These are phyloP conservation scores for Corbicula japonica DNA, from an alignment of 2,888 invertebrate genomes.

Conservation along the genomic window DNA sequence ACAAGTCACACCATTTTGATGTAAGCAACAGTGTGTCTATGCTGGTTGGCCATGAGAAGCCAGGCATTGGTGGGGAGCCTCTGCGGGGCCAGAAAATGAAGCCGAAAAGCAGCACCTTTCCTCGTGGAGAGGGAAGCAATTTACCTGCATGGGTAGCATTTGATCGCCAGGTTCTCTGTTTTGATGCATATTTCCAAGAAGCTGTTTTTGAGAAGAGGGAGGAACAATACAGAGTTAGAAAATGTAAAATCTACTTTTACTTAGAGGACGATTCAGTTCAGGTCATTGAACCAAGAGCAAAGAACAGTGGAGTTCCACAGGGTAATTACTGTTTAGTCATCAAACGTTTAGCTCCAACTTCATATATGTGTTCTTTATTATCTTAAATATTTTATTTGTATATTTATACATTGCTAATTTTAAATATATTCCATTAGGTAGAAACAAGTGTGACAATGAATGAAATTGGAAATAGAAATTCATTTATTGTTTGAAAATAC, in stretches of 20 bases:
- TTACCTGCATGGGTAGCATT: slow-evolving; percentile 95
- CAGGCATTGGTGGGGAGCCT: slow-evolving; percentile 89
- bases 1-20: slow-evolving; percentile 90
- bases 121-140: slow-evolving; percentile 91
- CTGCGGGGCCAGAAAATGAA: slow-evolving; percentile 87
- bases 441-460: too few species aligned
- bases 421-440: too few species aligned
- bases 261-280: slow-evolving; percentile 97
- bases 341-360: not conserved
- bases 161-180: slow-evolving; percentile 93
- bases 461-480: too few species aligned
- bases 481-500: too few species aligned
- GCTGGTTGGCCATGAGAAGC: slow-evolving; percentile 89
- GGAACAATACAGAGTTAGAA: slow-evolving; percentile 91
- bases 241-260: slow-evolving; percentile 94
- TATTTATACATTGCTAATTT: too few species aligned
- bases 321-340: slow-evolving; percentile 88
- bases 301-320: slow-evolving; percentile 95
- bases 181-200: slow-evolving; percentile 93
- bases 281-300: slow-evolving; percentile 92
- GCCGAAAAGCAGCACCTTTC: slow-evolving; percentile 91
- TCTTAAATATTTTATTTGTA: too few species aligned
- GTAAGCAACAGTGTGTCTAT: slow-evolving; percentile 86
- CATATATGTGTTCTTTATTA: not conserved
- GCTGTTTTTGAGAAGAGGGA: slow-evolving; percentile 91